Conservation (phyloP, 53 echinoderm and acorn worm species). For the Stichopus horrens region DNA sequence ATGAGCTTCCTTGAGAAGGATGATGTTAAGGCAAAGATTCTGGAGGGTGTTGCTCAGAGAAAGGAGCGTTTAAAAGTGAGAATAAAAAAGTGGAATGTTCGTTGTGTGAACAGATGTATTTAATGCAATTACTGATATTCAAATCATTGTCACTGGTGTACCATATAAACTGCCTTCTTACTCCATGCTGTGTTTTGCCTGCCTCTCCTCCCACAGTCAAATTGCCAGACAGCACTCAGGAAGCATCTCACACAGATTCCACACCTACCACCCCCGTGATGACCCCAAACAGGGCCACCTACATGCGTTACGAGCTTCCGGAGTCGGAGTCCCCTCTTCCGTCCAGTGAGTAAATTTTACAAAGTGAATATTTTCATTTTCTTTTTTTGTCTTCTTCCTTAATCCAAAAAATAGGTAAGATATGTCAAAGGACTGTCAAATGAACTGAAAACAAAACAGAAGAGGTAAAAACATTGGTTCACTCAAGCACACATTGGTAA, state of each 20-base stretch:
- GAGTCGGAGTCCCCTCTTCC: conserved; percentile 82
- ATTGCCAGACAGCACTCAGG: conserved; percentile 67
- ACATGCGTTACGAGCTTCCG: conserved; percentile 88
- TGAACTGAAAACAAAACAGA: too few relatives aligned
- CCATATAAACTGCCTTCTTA: not conserved
- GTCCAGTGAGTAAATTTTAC: conserved; percentile 68
- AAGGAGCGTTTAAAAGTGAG: too few relatives aligned
- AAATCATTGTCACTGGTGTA: not conserved
- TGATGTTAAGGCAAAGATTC: too few relatives aligned
- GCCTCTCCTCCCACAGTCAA: conserved; percentile 52
- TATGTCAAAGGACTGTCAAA: too few relatives aligned
- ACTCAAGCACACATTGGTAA: too few relatives aligned
- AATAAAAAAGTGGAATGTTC: too few relatives aligned
- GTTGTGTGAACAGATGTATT: not conserved
- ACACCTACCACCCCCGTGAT: conserved; percentile 90
- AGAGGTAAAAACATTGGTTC: too few relatives aligned
- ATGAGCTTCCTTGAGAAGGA: too few relatives aligned
- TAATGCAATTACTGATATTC: not conserved
- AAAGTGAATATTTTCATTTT: not conserved
- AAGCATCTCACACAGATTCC: conserved; percentile 59
- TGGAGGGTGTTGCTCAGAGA: too few relatives aligned
- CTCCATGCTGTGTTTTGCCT: not conserved
- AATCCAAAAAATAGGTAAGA: too few relatives aligned
- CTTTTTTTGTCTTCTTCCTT: not conserved
- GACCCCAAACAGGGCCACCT: conserved; percentile 87